A percentile compares a stretch with the other conserved stretches of the same genome.
Conservation (phyloP, 2,797 vertebrate genomes). For the Psittacula derbiana region DNA sequence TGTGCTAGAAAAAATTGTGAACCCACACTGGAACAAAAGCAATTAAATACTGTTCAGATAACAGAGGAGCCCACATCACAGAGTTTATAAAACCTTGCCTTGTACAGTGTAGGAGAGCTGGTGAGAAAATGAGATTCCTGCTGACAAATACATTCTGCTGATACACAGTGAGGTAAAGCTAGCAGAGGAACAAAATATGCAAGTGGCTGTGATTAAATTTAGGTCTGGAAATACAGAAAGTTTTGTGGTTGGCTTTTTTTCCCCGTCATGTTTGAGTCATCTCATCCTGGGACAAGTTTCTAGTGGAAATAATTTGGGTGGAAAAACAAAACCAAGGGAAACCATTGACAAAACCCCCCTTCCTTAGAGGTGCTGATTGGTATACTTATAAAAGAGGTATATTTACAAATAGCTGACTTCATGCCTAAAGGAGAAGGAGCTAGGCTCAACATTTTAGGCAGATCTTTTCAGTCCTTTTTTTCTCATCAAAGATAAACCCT, state of each 20-base stretch:
- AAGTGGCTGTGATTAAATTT: neutral
- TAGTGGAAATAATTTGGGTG: neutral
- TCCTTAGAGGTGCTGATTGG: neutral
- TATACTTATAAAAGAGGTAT: neutral
- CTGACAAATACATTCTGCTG: neutral
- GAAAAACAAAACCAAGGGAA: neutral
- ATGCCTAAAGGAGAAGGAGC: neutral
- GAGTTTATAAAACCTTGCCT: neutral
- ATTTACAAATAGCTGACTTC: neutral
- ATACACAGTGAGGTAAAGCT: neutral
- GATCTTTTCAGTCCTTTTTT: neutral
- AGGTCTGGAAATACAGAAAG: neutral
- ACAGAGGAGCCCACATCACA: neutral
- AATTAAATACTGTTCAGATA: neutral
- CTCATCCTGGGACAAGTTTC: neutral
- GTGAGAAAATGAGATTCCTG: slow-evolving; percentile 2
- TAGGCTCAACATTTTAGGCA: neutral
- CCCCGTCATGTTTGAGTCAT: neutral
- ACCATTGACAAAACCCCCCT: neutral
- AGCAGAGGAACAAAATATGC: neutral
- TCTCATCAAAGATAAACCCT: neutral
- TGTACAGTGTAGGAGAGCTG: neutral
- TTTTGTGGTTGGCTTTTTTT: too few species aligned
- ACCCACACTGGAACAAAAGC: neutral
- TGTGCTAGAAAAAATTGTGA: neutral